These are phyloP conservation scores for Drosophila tsacasi DNA, from an alignment of 1,140 invertebrate genomes.

Conservation along the genomic window DNA sequence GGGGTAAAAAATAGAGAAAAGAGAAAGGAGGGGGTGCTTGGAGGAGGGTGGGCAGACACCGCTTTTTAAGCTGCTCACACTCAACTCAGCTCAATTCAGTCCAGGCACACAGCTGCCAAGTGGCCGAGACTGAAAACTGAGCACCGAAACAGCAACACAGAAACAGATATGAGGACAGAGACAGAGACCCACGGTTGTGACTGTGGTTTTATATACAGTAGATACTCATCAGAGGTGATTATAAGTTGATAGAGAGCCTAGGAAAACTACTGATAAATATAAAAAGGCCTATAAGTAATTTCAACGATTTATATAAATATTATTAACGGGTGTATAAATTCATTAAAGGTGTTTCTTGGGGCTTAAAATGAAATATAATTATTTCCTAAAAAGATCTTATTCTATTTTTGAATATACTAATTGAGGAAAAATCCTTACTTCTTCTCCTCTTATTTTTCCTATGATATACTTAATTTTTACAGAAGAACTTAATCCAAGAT, in stretches of 20 bases:
- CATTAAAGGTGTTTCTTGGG: too few species aligned
- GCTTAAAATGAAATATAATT: neutral
- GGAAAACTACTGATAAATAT: neutral
- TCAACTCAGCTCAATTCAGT: constrained; percentile 26
- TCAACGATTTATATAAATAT: neutral
- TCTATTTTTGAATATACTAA: neutral
- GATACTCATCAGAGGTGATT: neutral
- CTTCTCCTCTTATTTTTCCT: too few species aligned
- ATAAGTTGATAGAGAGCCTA: too few species aligned
- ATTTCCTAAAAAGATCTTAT: neutral
- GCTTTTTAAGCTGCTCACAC: constrained; percentile 46
- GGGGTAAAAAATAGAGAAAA: constrained; percentile 4
- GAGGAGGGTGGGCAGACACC: constrained; percentile 12
- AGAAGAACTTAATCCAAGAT: too few species aligned
- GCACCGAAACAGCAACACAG: constrained; percentile 47
- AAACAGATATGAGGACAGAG: constrained; percentile 29
- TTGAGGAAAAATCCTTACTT: too few species aligned
- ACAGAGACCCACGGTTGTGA: constrained; percentile 14
- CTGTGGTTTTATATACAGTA: constrained; percentile 44
- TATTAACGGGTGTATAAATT: neutral
- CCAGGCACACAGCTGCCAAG: constrained; percentile 60
- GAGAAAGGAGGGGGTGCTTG: constrained; percentile 4
- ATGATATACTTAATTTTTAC: too few species aligned
- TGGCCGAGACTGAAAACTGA: constrained; percentile 50
- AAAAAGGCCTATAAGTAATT: neutral